These are phyloP conservation scores for Psilopsiagon aymara DNA, from an alignment of 2,113 vertebrate genomes.

Conservation along the genomic window DNA sequence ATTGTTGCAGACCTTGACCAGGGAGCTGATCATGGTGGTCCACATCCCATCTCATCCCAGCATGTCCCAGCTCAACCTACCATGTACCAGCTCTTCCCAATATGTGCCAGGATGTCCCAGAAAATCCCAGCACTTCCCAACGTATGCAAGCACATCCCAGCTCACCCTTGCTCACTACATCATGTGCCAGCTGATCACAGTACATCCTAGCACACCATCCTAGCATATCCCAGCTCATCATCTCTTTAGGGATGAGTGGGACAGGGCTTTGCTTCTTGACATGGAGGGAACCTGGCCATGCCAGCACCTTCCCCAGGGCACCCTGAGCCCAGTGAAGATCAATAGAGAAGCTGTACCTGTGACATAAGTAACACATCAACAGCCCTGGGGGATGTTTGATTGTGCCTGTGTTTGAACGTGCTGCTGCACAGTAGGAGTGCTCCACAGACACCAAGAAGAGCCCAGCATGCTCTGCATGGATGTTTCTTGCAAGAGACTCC, in stretches of 20 bases:
- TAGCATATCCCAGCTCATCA: not conserved
- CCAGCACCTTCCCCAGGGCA: fast-evolving
- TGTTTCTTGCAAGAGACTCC: not conserved
- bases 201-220: not conserved
- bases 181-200: not conserved
- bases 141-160: too few species aligned
- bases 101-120: not conserved
- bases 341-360: not conserved
- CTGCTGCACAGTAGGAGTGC: not conserved
- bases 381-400: too few species aligned
- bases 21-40: not conserved
- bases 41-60: not conserved
- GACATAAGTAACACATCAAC: not conserved
- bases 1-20: not conserved
- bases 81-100: not conserved
- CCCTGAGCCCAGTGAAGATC: not conserved
- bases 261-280: not conserved
- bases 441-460: fast-evolving
- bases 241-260: not conserved
- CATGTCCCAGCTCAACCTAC: not conserved
- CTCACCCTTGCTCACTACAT: too few species aligned
- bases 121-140: not conserved
- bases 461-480: fast-evolving
- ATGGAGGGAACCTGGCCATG: not conserved
- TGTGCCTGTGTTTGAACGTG: not conserved